Conservation (phyloP, 2,888 invertebrate species). For the Mesodorylaimus sp. region DNA sequence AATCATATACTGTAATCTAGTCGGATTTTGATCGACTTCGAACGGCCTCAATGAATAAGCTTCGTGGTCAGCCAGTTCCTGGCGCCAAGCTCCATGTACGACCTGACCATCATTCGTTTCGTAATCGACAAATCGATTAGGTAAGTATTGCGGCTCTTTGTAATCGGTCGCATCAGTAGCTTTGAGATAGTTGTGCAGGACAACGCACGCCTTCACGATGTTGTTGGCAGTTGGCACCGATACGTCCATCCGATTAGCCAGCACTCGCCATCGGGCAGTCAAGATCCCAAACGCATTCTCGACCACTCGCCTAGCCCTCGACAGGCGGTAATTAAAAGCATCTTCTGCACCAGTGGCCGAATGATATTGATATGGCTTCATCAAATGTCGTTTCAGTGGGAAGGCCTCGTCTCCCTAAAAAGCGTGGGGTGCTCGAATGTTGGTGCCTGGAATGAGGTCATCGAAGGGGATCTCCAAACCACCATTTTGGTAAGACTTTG, state of each 20-base stretch:
- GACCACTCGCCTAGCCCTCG: slow-evolving; percentile 11
- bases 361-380: neutral
- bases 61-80: neutral
- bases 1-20: too few species aligned
- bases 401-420: neutral
- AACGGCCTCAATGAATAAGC: neutral
- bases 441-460: too few species aligned
- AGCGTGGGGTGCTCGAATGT: too few species aligned
- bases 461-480: too few species aligned
- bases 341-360: neutral
- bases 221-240: neutral
- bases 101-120: neutral
- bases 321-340: slow-evolving; percentile 10
- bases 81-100: neutral
- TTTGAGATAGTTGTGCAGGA: neutral
- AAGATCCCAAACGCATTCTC: slow-evolving; percentile 14
- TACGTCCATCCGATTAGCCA: neutral
- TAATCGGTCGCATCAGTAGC: too few species aligned
- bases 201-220: neutral
- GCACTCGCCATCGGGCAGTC: neutral
- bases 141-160: too few species aligned
- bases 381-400: neutral
- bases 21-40: too few species aligned
- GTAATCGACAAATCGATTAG: too few species aligned
- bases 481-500: too few species aligned